Percentiles rank a stretch among this genome's conserved stretches.
These are phyloP conservation scores for Sphaerophoria rueppellii DNA, from an alignment of 2,888 invertebrate species.

Conservation along the genomic window DNA sequence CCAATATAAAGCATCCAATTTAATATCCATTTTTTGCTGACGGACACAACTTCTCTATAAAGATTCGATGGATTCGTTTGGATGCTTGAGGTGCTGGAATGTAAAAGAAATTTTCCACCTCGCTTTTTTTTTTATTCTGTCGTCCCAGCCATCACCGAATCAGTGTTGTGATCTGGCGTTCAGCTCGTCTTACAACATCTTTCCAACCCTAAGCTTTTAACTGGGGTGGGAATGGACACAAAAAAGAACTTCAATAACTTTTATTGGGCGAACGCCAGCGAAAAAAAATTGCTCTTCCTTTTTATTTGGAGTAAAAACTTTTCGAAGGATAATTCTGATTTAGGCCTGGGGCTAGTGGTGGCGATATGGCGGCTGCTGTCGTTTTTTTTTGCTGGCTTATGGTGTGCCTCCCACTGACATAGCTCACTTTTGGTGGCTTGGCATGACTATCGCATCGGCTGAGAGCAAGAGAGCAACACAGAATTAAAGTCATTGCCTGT, in stretches of 20 bases:
- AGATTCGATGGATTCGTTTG: background rate
- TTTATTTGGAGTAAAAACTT: slow-evolving; percentile 8
- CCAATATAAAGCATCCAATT: slow-evolving; percentile 64
- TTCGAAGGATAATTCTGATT: slow-evolving; percentile 37
- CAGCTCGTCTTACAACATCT: slow-evolving; percentile 43
- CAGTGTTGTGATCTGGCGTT: slow-evolving; percentile 59
- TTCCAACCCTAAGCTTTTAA: slow-evolving; percentile 49
- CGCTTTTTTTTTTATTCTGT: slow-evolving; percentile 27
- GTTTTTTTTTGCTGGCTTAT: slow-evolving; percentile 36
- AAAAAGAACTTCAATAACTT: slow-evolving; percentile 52
- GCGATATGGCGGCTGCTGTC: background rate
- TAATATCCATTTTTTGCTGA: slow-evolving; percentile 45
- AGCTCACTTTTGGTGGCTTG: slow-evolving; percentile 28
- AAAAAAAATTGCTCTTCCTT: slow-evolving; percentile 9
- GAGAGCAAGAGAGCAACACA: slow-evolving; percentile 1
- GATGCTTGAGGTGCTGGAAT: slow-evolving; percentile 38
- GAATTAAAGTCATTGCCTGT: slow-evolving; percentile 45
- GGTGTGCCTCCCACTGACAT: slow-evolving; percentile 38
- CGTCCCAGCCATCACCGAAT: slow-evolving; percentile 55
- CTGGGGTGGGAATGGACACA: background rate
- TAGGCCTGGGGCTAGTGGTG: slow-evolving; percentile 8
- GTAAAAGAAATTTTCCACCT: slow-evolving; percentile 37
- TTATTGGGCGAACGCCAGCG: slow-evolving; percentile 64
- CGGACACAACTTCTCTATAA: background rate
- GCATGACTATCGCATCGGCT: background rate